Conservation (phyloP, 2,888 invertebrate genomes). For the Helobdella robusta region DNA sequence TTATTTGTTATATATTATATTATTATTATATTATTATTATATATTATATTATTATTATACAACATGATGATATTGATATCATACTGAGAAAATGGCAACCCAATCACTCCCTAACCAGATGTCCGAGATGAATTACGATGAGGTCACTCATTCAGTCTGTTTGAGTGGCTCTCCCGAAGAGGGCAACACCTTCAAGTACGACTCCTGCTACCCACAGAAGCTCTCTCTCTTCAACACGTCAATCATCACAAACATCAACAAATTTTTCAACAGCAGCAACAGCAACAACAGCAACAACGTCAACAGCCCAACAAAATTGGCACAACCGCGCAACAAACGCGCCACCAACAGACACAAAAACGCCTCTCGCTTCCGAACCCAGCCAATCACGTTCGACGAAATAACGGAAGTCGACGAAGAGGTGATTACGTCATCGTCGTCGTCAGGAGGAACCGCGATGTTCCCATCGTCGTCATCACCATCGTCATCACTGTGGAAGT, state of each 20-base stretch:
- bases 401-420: constrained; percentile 59
- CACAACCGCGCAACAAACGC: constrained; percentile 48
- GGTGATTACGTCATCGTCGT: constrained; percentile 30
- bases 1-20: too few relatives aligned
- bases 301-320: constrained; percentile 42
- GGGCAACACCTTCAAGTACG: constrained; percentile 52
- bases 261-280: constrained; percentile 34
- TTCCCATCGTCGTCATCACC: not conserved
- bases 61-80: too few relatives aligned
- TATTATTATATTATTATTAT: too few relatives aligned
- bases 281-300: constrained; percentile 6
- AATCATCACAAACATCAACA: constrained; percentile 48
- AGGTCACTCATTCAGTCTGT: constrained; percentile 30
- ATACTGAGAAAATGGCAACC: too few relatives aligned
- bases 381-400: constrained; percentile 68
- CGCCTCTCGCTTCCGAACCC: constrained; percentile 57
- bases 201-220: constrained; percentile 63
- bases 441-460: not conserved
- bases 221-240: constrained; percentile 59
- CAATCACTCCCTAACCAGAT: too few relatives aligned
- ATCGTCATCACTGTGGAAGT: not conserved
- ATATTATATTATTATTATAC: too few relatives aligned
- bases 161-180: constrained; percentile 27
- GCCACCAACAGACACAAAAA: constrained; percentile 41
- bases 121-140: constrained; percentile 33